Evolutionary conservation across 2,797 vertebrate species (phyloP).

Genomic region (Characodon lateralis): DNA sequence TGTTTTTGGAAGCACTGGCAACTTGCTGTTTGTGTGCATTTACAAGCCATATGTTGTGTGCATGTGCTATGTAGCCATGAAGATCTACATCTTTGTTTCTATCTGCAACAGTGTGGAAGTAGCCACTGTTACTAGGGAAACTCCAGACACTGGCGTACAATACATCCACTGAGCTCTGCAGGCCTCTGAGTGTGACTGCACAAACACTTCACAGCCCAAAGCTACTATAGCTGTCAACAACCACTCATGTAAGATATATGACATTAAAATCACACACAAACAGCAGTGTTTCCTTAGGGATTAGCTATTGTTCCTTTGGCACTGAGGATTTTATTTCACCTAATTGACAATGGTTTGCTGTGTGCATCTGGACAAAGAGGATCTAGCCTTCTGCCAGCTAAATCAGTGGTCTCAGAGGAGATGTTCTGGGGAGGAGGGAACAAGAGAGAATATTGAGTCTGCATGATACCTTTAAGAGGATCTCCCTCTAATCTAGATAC

Average conservation of each 20-base stretch:
- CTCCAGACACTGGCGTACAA: constrained; percentile 35
- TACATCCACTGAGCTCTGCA: constrained; percentile 27
- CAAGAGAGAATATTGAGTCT: constrained; percentile 60
- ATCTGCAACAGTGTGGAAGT: constrained; percentile 40
- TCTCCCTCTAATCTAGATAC: constrained; percentile 67
- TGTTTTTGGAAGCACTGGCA: constrained; percentile 8
- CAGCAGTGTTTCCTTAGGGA: constrained; percentile 23
- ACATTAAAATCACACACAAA: constrained; percentile 24
- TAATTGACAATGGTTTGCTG: constrained; percentile 21
- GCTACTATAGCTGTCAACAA: constrained; percentile 32
- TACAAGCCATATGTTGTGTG: constrained; percentile 33
- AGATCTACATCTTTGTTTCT: constrained; percentile 43
- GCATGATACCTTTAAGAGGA: constrained; percentile 64
- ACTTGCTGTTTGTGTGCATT: constrained; percentile 11
- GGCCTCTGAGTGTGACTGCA: constrained; percentile 26
- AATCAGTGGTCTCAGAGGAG: constrained; percentile 69
- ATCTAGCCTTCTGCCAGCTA: constrained; percentile 61
- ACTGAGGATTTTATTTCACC: constrained; percentile 47
- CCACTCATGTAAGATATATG: constrained; percentile 47
- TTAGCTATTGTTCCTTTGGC: constrained; percentile 45
- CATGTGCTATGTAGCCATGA: constrained; percentile 47
- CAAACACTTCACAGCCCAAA: constrained; percentile 28
- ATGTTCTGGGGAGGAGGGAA: constrained; percentile 63
- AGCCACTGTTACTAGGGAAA: constrained; percentile 66
- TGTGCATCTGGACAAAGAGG: constrained; percentile 55